These are phyloP conservation scores for Helogale parvula DNA, from an alignment of 2,113 vertebrate genomes.

Conservation along the genomic window DNA sequence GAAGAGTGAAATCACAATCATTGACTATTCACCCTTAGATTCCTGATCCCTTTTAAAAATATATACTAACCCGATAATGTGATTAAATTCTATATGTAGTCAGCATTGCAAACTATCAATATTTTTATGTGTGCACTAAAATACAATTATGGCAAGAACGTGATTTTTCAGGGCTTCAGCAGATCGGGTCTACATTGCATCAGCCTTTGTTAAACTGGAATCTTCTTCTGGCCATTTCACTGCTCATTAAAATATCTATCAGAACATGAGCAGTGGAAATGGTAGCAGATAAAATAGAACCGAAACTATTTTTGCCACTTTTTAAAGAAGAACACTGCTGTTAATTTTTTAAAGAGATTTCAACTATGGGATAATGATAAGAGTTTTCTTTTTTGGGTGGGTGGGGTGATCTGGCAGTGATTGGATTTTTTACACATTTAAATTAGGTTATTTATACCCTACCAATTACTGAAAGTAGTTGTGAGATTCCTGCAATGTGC, in stretches of 20 bases:
- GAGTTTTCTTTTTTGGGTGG: constrained; percentile 23
- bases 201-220: background rate
- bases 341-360: constrained; percentile 43
- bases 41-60: background rate
- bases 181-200: background rate
- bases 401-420: background rate
- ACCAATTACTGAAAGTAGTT: constrained; percentile 59
- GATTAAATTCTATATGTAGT: background rate
- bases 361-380: constrained; percentile 13
- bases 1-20: background rate
- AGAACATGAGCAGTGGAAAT: background rate
- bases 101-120: background rate
- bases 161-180: background rate
- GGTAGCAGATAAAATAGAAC: constrained; percentile 50
- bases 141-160: background rate
- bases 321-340: constrained; percentile 27
- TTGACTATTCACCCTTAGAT: background rate
- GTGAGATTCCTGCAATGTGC: constrained; percentile 50
- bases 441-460: constrained; percentile 59
- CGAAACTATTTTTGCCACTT: constrained; percentile 24
- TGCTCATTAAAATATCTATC: constrained; percentile 25
- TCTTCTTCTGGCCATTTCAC: constrained; percentile 35
- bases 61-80: background rate
- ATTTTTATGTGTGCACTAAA: background rate
- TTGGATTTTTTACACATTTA: constrained; percentile 66